A percentile compares a stretch with the other conserved stretches of the same genome.
Conservation (phyloP, 2,888 invertebrate species). For the Oscheius myriophilus region DNA sequence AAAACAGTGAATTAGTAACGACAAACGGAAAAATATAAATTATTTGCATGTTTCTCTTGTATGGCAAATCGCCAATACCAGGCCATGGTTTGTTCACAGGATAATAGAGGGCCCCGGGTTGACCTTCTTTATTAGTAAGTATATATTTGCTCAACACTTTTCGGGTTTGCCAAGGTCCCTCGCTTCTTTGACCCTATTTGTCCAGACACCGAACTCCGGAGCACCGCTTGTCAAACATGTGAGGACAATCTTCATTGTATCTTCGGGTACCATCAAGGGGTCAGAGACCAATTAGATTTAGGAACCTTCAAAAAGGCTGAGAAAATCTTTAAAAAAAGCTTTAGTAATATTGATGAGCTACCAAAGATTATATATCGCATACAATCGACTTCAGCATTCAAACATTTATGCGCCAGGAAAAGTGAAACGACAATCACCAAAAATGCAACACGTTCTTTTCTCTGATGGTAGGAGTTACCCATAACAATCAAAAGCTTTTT, state of each 20-base stretch:
- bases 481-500: too few relatives aligned
- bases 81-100: conserved; percentile 5
- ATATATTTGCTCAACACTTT: conserved; percentile 29
- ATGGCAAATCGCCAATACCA: not conserved
- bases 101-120: conserved; percentile 2
- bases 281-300: not conserved
- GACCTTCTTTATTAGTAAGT: conserved; percentile 23
- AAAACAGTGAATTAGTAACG: too few relatives aligned
- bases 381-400: too few relatives aligned
- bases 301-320: not conserved
- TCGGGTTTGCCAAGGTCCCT: conserved; percentile 23
- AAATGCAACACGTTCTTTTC: too few relatives aligned
- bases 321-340: not conserved
- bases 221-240: conserved; percentile 22
- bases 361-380: too few relatives aligned
- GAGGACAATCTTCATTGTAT: conserved; percentile 5
- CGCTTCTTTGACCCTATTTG: conserved; percentile 31
- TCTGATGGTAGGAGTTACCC: too few relatives aligned
- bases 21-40: not conserved
- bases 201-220: conserved; percentile 25
- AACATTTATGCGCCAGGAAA: too few relatives aligned
- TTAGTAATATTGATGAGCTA: too few relatives aligned
- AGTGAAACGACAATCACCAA: too few relatives aligned
- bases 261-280: not conserved
- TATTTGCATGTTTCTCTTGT: not conserved